Base-by-base conservation (phyloP, 2,888 invertebrate species). In the Choristoneura rosaceana region DNA sequence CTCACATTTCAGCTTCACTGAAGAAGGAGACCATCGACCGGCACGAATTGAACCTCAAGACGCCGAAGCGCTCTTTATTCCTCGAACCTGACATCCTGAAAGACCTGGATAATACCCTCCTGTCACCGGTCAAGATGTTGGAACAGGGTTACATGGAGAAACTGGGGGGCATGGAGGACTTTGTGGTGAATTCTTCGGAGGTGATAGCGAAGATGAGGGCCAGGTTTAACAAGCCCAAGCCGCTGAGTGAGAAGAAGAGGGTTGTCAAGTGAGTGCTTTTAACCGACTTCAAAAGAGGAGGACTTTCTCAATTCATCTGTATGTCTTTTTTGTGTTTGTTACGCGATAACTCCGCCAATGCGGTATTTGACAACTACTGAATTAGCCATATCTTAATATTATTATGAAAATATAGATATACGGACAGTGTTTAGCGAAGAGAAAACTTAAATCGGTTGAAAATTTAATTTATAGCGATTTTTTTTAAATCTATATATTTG, bases 201-300 rank as follows among this genome's bases (percentile, higher is more conserved):
- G 14, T 86, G 0, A 63, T 90, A 0, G 82, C 82, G 0, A 77
- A 77, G 0, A 71, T 92, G 25, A 78, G 84, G 4, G 73, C 71
- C 1, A 85, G 75, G 52, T 84, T 91, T 0, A 82, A 71, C 4
- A 90, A 85, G 41, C 93, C 93, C 0, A 81, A 85, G 17, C 93
- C 93, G 0, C 66, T 91, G 74, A 76, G 83, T n/a, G 85, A 76
- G 8, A 92, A 91, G 73, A 87, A 78, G 74, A 87, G 80, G 34
- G 87, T 92, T 71, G 80, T 92, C 0, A 81, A 88, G 93, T 93
- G 62, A 88, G 90, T 87, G 45, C 25, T 73, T 8, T 5, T 10
- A 9, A 43, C 43, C 9, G 1, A 3, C 43, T 12, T 10, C 10
- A 43, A 12, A 43, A 43, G 3, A 43, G 9, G 38, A 41, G 38